Evolutionary conservation across 2,888 invertebrate genomes (phyloP), one percentile per base, ranked within the genome.

Genomic region (Steinernema hermaphroditum): DNA sequence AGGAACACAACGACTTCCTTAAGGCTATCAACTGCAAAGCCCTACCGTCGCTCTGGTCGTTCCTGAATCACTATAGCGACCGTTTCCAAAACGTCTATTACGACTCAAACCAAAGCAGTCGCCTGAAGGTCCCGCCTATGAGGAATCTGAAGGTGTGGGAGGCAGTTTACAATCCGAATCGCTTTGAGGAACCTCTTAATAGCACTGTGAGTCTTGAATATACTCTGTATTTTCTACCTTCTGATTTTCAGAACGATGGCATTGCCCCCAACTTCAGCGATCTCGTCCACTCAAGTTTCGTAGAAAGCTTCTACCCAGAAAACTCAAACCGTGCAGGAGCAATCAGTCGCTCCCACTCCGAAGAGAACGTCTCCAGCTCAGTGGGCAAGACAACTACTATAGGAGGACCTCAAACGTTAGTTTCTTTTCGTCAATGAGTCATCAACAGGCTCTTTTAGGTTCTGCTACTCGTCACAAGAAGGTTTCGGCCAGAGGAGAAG

Each of bases 1-100:
- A 74, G 27, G 82, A 80, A 44, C 34, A 62, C 62, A 62, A 29
- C 8, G 62, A 62, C 62, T 6, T 4, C n/a, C 14, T 62, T 1
- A 8, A 32, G 2, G 29, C 6, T 2, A 16, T 32, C 14, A 34
- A 34, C 16, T 14, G 16, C n/a, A 16, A 24, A 1, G 16, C 12
- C 32, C 29, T 62, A 6, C 62, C 62, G 1, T 62, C 62, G 2
- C 29, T 62, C 29, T 62, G 62, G 62, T 12, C 32, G 32, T 62
- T 29, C n/a, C 32, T 62, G 16, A 62, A 34, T 4, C 62, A 62
- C 19, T 62, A 62, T 32, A 29, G 2, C 4, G 32, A 62, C 27
- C 62, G 62, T 1, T 62, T 62, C 34, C 9, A 29, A 9, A 62
- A 62, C 34, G 29, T 62, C 62, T 62, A 32, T 32, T 62, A 62